These are phyloP conservation scores for Xiphophorus couchianus DNA, from an alignment of 2,113 vertebrate species.

Conservation along the genomic window DNA sequence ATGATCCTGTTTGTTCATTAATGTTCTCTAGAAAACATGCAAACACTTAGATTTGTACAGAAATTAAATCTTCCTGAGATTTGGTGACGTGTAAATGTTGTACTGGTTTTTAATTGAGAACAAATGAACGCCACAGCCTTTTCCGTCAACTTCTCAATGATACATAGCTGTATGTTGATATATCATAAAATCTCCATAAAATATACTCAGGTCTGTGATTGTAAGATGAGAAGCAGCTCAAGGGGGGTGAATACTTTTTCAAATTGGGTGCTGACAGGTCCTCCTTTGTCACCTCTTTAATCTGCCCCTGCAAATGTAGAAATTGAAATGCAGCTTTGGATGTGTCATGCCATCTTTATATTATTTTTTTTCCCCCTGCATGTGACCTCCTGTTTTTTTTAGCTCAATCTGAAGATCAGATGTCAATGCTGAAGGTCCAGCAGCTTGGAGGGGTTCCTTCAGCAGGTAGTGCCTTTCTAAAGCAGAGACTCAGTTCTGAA, in stretches of 20 bases:
- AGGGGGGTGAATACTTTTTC: too few relatives aligned
- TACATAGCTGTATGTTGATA: neutral
- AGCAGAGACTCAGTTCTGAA: constrained; percentile 41
- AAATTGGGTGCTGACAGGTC: too few relatives aligned
- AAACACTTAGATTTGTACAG: too few relatives aligned
- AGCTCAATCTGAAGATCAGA: constrained; percentile 23
- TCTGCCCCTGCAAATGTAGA: constrained; percentile 23
- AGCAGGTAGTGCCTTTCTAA: constrained; percentile 75
- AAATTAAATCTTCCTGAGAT: neutral
- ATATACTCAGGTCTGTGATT: neutral
- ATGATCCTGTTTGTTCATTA: too few relatives aligned
- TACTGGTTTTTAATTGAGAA: neutral
- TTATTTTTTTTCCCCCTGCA: constrained; percentile 55
- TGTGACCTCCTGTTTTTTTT: constrained; percentile 39
- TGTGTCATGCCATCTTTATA: constrained; percentile 27
- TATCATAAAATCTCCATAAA: neutral
- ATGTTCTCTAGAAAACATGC: too few relatives aligned
- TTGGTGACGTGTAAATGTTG: neutral
- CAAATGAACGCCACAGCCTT: neutral
- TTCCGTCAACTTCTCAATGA: neutral
- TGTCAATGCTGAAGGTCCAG: constrained; percentile 4
- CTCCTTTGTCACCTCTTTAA: constrained; percentile 10
- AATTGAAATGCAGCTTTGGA: constrained; percentile 53
- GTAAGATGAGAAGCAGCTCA: neutral
- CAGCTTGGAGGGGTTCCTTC: constrained; percentile 46